A percentile compares a stretch with the other conserved stretches of the same genome.
phyloP scores from a whole-genome alignment of 2,888 invertebrate species.

The Erynnis tages region DNA sequence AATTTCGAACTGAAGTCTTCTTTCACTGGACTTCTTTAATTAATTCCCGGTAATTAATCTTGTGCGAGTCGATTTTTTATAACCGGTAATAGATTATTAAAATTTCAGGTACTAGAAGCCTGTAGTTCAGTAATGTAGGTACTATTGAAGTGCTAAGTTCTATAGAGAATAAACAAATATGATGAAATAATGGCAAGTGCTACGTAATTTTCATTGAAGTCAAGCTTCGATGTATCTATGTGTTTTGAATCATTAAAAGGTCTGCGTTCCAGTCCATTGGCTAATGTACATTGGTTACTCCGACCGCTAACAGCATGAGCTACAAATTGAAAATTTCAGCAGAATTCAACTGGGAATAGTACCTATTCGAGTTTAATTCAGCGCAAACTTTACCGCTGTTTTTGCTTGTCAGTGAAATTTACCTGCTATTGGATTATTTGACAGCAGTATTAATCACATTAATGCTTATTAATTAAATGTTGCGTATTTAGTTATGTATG shows the following conservation, averaged over 20 bases:
- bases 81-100: too few species aligned
- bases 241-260: not conserved
- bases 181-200: not conserved
- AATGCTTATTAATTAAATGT: too few species aligned
- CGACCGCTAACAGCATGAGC: not conserved
- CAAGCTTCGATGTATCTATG: not conserved
- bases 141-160: too few species aligned
- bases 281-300: not conserved
- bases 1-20: not conserved
- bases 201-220: not conserved
- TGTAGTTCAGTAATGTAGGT: too few species aligned
- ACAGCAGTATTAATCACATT: not conserved
- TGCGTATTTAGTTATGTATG: too few species aligned
- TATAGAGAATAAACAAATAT: too few species aligned
- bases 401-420: not conserved
- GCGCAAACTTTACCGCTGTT: not conserved
- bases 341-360: not conserved
- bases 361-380: not conserved
- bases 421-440: not conserved
- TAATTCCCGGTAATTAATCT: not conserved
- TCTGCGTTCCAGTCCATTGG: not conserved
- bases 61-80: not conserved
- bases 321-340: conserved; percentile 3
- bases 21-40: not conserved
- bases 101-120: too few species aligned